phyloP scores from a whole-genome alignment of 2,797 vertebrate species.

The Lepidocolaptes lacrymiger region DNA sequence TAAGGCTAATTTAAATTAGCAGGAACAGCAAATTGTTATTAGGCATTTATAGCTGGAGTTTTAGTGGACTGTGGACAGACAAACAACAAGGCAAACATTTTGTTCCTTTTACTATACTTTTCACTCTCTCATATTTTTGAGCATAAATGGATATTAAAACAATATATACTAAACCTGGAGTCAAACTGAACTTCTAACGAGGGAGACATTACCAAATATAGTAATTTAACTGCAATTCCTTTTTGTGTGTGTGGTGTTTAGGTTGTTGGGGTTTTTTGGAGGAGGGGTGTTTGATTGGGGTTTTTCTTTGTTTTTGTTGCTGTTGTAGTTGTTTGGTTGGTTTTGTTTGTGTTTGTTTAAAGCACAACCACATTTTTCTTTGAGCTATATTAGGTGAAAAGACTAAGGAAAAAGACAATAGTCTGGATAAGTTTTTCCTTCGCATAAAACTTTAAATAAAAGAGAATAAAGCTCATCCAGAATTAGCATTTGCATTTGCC shows the following conservation, averaged over 20 bases:
- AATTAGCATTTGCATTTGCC: background rate
- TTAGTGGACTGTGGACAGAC: background rate
- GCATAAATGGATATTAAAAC: background rate
- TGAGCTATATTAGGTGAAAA: background rate
- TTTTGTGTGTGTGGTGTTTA: background rate
- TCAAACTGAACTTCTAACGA: background rate
- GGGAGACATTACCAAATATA: background rate
- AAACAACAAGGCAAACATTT: background rate
- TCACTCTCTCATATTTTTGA: background rate
- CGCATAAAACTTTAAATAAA: background rate
- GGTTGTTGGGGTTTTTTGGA: background rate
- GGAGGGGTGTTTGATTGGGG: fast-evolving
- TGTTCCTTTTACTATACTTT: background rate
- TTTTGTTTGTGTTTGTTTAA: background rate
- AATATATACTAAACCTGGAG: background rate
- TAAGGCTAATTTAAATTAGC: conserved; percentile 27
- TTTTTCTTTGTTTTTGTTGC: background rate
- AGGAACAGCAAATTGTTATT: conserved; percentile 1
- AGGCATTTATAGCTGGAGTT: background rate
- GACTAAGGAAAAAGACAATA: background rate
- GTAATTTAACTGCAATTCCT: background rate
- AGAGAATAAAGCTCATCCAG: background rate
- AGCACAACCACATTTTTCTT: background rate
- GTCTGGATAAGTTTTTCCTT: background rate
- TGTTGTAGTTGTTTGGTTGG: background rate